A percentile compares a stretch with the other conserved stretches of the same genome.
phyloP scores from a whole-genome alignment of 2,797 vertebrate species.

The Balearica regulorum region DNA sequence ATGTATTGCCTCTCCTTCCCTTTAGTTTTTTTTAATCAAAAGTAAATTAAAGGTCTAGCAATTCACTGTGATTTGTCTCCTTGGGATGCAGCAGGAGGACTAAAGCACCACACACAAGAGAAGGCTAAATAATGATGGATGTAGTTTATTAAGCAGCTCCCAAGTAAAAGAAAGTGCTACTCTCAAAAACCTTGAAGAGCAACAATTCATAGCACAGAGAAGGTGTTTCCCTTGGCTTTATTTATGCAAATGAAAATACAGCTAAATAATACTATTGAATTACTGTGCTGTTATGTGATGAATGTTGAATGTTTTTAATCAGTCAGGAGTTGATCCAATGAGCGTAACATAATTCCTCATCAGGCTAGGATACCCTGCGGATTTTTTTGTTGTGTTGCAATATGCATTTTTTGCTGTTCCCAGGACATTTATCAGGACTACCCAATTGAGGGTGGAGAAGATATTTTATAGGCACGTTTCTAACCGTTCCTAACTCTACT shows the following conservation, averaged over 20 bases:
- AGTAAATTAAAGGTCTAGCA: slow-evolving; percentile 53
- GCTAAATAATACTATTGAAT: slow-evolving; percentile 31
- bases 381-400: not conserved
- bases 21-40: slow-evolving; percentile 16
- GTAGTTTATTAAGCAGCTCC: slow-evolving; percentile 38
- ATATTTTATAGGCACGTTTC: not conserved
- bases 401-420: slow-evolving; percentile 38
- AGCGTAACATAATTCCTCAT: slow-evolving; percentile 23
- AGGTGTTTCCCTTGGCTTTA: slow-evolving; percentile 35
- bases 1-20: not conserved
- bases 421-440: not conserved
- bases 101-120: not conserved
- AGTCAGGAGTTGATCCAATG: not conserved
- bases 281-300: slow-evolving; percentile 7
- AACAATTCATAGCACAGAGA: not conserved
- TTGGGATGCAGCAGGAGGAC: slow-evolving; percentile 36
- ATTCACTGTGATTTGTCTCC: slow-evolving; percentile 46
- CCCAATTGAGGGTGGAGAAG: not conserved
- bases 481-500: not conserved
- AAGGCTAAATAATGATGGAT: slow-evolving; percentile 34
- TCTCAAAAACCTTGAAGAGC: slow-evolving; percentile 30
- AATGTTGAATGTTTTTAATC: slow-evolving; percentile 38
- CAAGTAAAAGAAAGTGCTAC: slow-evolving; percentile 19
- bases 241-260: slow-evolving; percentile 42
- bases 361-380: not conserved